phyloP scores from a whole-genome alignment of 2,888 invertebrate species.

The Drosophila lutescens region DNA sequence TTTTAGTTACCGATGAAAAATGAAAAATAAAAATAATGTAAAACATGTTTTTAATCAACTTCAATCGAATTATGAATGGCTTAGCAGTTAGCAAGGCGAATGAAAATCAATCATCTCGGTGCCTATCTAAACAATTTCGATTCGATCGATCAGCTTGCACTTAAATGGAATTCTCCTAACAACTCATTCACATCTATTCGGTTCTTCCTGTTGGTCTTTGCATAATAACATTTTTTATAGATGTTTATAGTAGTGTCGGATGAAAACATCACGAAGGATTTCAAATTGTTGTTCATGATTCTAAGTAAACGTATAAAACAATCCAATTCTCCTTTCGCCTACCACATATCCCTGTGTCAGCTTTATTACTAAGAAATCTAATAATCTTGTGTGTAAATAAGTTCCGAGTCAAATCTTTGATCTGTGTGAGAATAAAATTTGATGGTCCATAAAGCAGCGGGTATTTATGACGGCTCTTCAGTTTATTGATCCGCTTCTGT shows the following conservation, averaged over 20 bases:
- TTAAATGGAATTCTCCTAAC: slow-evolving; percentile 1
- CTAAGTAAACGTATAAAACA: neutral
- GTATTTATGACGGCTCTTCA: slow-evolving; percentile 24
- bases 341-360: neutral
- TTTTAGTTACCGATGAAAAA: slow-evolving; percentile 50
- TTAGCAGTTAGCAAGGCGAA: slow-evolving; percentile 33
- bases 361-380: neutral
- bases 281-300: neutral
- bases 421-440: slow-evolving; percentile 41
- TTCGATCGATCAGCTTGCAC: slow-evolving; percentile 25
- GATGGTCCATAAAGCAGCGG: slow-evolving; percentile 39
- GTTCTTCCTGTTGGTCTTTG: neutral
- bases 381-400: slow-evolving; percentile 6
- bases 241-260: neutral
- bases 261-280: neutral
- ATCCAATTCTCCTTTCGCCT: neutral
- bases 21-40: slow-evolving; percentile 51
- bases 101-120: slow-evolving; percentile 35
- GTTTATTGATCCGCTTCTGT: slow-evolving; percentile 25
- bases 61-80: slow-evolving; percentile 27
- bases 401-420: slow-evolving; percentile 12
- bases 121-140: slow-evolving; percentile 27
- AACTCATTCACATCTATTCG: slow-evolving; percentile 9
- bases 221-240: neutral
- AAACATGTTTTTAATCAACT: slow-evolving; percentile 40